Percentiles rank a stretch among this genome's conserved stretches.
phyloP scores from a whole-genome alignment of 37 sponge, comb jelly and placozoan species.

The Diacarnus erythraeanus region DNA sequence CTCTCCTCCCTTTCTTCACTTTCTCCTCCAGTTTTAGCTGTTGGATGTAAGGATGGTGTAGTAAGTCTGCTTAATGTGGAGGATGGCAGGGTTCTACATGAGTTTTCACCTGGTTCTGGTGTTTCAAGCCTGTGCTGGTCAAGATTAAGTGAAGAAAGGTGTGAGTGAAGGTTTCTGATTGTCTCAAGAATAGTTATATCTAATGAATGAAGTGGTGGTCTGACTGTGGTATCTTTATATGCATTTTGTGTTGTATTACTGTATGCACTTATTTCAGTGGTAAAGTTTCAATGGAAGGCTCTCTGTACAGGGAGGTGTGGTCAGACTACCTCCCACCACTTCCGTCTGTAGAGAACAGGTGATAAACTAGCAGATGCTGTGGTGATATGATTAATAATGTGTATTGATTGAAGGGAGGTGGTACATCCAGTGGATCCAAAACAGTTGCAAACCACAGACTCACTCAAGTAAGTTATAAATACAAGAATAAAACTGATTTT shows the following conservation, averaged over 20 bases:
- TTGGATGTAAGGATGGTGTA: constrained; percentile 42
- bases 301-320: not conserved
- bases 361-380: not conserved
- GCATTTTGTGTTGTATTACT: not conserved
- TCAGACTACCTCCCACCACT: constrained; percentile 24
- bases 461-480: not conserved
- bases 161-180: too few relatives aligned
- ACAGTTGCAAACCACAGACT: not conserved
- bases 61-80: constrained; percentile 56
- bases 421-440: not conserved
- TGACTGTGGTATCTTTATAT: not conserved
- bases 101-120: constrained; percentile 19
- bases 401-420: not conserved
- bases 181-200: not conserved
- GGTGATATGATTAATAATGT: not conserved
- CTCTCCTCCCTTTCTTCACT: not conserved
- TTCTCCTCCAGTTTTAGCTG: constrained; percentile 44
- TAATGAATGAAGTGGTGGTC: not conserved
- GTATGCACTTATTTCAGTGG: not conserved
- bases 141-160: not conserved
- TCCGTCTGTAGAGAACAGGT: constrained; percentile 49
- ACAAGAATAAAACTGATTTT: not conserved
- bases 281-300: not conserved
- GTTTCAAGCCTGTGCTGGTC: constrained; percentile 51
- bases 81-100: constrained; percentile 39